Evolutionary conservation across 2,113 vertebrate genomes (phyloP).

Genomic region (Variabilichromis moorii): DNA sequence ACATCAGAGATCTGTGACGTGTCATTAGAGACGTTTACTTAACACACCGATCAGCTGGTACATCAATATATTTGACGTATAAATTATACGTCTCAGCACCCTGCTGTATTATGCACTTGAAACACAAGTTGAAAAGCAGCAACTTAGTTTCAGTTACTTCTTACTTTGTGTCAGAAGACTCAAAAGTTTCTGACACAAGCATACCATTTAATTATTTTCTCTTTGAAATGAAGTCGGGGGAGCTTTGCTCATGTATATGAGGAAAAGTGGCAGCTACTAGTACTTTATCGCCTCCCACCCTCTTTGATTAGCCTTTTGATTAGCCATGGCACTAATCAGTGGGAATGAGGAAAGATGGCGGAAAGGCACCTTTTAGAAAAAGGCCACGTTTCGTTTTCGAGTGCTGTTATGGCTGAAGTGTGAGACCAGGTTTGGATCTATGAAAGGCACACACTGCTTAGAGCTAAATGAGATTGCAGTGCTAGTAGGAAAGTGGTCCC

Average conservation of each 20-base stretch:
- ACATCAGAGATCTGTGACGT: background rate
- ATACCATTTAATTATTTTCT: constrained; percentile 47
- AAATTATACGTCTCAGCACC: background rate
- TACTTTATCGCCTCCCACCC: constrained; percentile 10
- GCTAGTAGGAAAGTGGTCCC: constrained; percentile 20
- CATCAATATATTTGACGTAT: background rate
- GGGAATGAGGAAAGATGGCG: constrained; percentile 37
- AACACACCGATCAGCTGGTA: background rate
- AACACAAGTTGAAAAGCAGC: background rate
- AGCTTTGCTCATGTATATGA: constrained; percentile 4
- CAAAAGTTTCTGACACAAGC: constrained; percentile 12
- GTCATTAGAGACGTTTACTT: background rate
- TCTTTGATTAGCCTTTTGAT: constrained; percentile 67
- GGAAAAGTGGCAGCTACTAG: constrained; percentile 25
- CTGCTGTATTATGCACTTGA: background rate
- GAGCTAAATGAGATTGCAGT: background rate
- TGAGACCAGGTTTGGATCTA: constrained; percentile 6
- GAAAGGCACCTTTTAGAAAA: constrained; percentile 24
- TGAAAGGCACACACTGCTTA: constrained; percentile 6
- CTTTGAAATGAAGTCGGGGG: constrained; percentile 15
- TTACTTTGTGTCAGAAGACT: background rate
- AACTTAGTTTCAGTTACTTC: background rate
- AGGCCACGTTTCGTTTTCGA: constrained; percentile 28
- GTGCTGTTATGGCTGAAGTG: constrained; percentile 34
- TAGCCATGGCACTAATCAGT: constrained; percentile 49